Evolutionary conservation across 2,888 invertebrate genomes (phyloP).

Genomic region (Oegoconia quadripuncta): DNA sequence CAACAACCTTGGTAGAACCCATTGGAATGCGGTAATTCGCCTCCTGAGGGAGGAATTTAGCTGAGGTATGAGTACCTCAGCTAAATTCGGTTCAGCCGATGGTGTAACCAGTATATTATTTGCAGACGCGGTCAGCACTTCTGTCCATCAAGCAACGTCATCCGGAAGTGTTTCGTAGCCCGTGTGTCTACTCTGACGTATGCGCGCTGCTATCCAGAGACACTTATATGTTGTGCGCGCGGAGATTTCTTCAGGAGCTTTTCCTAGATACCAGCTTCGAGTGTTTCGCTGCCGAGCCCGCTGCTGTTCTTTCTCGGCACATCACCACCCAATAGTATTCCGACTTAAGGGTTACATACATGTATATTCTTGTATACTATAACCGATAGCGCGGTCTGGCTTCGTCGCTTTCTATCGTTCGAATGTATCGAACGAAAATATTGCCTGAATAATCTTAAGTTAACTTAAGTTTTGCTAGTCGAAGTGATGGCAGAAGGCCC

Average conservation of each 20-base stretch:
- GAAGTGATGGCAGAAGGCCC: no score
- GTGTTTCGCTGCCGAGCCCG: constrained; percentile 74
- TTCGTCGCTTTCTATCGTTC: no score
- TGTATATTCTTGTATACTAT: no score
- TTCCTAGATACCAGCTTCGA: constrained; percentile 92
- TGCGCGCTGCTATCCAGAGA: constrained; percentile 87
- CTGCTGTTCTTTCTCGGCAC: constrained; percentile 62
- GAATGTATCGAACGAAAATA: no score
- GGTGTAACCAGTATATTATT: constrained; percentile 9
- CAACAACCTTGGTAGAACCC: no score
- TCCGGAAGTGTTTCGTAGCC: constrained; percentile 87
- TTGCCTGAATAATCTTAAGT: no score
- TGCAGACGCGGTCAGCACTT: constrained; percentile 88
- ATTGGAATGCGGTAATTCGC: no score
- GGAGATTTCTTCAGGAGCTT: constrained; percentile 95
- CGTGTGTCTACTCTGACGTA: constrained; percentile 96
- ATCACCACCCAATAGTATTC: constrained; percentile 10
- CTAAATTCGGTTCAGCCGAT: no score
- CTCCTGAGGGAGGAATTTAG: no score
- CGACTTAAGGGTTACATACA: neutral
- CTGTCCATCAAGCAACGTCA: constrained; percentile 86
- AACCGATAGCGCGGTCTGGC: no score
- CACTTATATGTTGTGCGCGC: constrained; percentile 89
- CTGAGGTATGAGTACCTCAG: no score
- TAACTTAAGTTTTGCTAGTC: no score